Evolutionary conservation across 2,888 invertebrate species (phyloP), one percentile per base, ranked within the genome.

Genomic region (Baronia brevicornis): DNA sequence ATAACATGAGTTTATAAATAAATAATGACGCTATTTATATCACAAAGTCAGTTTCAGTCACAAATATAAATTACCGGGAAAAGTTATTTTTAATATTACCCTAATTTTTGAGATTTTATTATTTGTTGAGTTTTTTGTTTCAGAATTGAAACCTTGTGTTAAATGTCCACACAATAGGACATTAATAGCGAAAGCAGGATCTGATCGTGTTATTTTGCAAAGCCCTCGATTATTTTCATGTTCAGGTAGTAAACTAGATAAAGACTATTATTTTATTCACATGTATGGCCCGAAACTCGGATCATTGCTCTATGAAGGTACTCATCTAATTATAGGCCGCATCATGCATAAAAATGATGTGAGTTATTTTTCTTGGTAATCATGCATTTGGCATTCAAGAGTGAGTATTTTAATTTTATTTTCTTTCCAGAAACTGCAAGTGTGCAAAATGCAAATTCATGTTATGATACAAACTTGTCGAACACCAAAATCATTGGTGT

Each of bases 131-230:
- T n/a, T 41, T 37, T 21, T 37, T 44, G 38, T 55, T 54, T 28
- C 49, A 58, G 60, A 35, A 12, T 17, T 21, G 11, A 50, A 56
- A 21, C 27, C 52, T 3, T 84, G 85, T 42, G 54, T 84, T n/a
- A 61, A 52, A 41, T 85, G 85, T 48, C 85, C 85, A 5, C 59
- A 59, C 19, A 84, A 84, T 38, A 62, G 72, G 43, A 80, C 80
- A 2, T 39, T 84, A 19, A 57, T 84, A 26, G 67, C 78, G 1
- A 74, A 67, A 45, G 38, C 62, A 15, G 75, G 80, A 1, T 48
- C 55, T 3, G 70, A 75, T 35, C 55, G 61, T 13, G 78, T 75
- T 1, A 40, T 66, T 5, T 41, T 85, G 5, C 67, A 71, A 34
- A 45, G 47, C 21, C 84, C 82, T 2, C 55, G 53, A 2, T 43